Evolutionary conservation across 2,797 vertebrate species (phyloP), one percentile per base, ranked within the genome.

Genomic region (Ptychadena robeensis): DNA sequence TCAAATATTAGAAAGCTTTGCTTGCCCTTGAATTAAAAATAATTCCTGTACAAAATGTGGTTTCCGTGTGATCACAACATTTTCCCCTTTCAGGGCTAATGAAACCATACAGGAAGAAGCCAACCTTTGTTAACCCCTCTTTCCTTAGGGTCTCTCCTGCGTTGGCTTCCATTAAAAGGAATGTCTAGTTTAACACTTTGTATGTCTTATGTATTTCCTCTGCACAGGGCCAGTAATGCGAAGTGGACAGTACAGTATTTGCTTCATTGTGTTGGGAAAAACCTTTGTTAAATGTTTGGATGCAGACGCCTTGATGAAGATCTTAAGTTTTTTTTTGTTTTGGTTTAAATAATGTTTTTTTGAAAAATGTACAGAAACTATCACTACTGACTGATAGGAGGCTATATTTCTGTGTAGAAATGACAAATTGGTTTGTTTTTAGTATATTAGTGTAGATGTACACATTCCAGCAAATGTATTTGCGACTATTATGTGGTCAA

Each of bases 161-260:
- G 91, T 96, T 93, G 93, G 89, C 91, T 91, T 88, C 34, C 87
- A 94, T 90, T 25, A 30, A 37, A 93, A 94, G 94, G 93, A 93
- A 96, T 96, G 96, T 96, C 95, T 96, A 74, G 92, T 90, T 98
- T 99, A 99, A 99, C 97, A 94, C 96, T 96, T 96, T 96, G 95
- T 99, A 98, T 99, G 93, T 98, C 96, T 97, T 99, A 99, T 99
- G 97, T 99, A 99, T 99, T 96, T 99, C 97, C 95, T 97, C 96
- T 99, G 97, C 96, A 97, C 98, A 99, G 98, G 98, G 96, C 97
- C 98, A 99, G 98, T 99, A 99, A 99, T 99, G 97, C 97, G 98
- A 99, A 98, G 97, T 96, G 98, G 98, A 99, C 97, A 98, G 93
- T 96, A 99, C 96, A 97, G 96, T 99, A 98, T 97, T 98, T 99